These are phyloP conservation scores for Apis mellifera DNA, from an alignment of 1,140 invertebrate species.

Conservation along the genomic window Amel_HAv3.1 CM009942.2:8822001-8822500, in stretches of 20 bases:
- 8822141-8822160: too few species aligned
- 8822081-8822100: too few species aligned
- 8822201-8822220: too few species aligned
- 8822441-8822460: slow-evolving; percentile 25
- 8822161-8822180: background rate
- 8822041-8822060: background rate
- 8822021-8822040: background rate
- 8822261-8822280: background rate
- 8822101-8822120: too few species aligned
- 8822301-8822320: background rate
- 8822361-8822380: slow-evolving; percentile 10
- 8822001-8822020: background rate
- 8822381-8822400: background rate
- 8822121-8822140: background rate
- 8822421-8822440: slow-evolving; percentile 27
- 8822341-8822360: background rate
- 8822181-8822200: too few species aligned
- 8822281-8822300: background rate
- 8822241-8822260: too few species aligned
- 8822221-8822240: too few species aligned
- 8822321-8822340: background rate
- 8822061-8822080: too few species aligned
- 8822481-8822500: slow-evolving; percentile 14
- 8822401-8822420: slow-evolving; percentile 23
- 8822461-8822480: slow-evolving; percentile 33